Conservation (phyloP, 2,113 vertebrate genomes). For the Noctilio leporinus region DNA sequence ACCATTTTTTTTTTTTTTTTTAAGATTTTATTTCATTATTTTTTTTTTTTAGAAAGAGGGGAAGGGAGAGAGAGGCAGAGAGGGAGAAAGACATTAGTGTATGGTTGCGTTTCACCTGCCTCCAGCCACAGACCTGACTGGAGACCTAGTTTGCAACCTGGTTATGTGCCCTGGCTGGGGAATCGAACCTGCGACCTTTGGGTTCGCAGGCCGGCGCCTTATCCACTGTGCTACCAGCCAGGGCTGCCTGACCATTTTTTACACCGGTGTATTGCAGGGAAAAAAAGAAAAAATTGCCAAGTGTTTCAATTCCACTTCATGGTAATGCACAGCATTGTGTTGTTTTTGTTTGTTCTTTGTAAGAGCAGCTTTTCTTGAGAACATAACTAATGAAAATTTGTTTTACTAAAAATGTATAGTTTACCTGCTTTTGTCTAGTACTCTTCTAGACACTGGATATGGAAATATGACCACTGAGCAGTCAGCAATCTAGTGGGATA, state of each 20-base stretch:
- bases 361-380: slow-evolving; percentile 7
- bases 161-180: too few species aligned
- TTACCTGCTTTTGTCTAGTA: background rate
- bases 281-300: background rate
- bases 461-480: background rate
- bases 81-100: too few species aligned
- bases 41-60: too few species aligned
- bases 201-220: too few species aligned
- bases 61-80: too few species aligned
- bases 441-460: background rate
- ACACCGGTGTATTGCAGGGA: background rate
- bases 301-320: background rate
- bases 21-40: too few species aligned
- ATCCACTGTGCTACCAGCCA: too few species aligned
- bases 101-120: too few species aligned
- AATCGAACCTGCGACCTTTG: too few species aligned
- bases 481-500: background rate
- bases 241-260: background rate
- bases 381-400: background rate
- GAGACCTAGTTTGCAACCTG: too few species aligned
- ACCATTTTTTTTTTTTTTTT: background rate
- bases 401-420: background rate
- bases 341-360: background rate
- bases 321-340: background rate
- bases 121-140: too few species aligned